phyloP scores from a whole-genome alignment of 2,888 invertebrate genomes.

The Acanthococcus lagerstroemiae region DNA sequence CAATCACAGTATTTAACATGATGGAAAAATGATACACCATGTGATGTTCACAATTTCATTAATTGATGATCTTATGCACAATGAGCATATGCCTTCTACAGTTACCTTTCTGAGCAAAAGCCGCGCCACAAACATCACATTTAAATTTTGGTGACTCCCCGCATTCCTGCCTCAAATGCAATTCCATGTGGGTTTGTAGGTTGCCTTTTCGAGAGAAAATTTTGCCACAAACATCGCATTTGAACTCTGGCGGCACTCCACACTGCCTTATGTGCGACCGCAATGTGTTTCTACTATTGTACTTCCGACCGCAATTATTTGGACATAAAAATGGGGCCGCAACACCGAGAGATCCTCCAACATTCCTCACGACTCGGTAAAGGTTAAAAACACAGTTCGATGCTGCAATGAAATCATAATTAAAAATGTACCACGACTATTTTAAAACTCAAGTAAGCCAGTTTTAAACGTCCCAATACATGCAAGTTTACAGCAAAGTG shows the following conservation, averaged over 20 bases:
- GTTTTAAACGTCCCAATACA: too few relatives aligned
- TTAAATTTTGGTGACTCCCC: slow-evolving; percentile 36
- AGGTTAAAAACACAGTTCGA: too few relatives aligned
- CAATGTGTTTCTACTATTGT: slow-evolving; percentile 39
- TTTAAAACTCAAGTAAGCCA: too few relatives aligned
- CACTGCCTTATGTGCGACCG: slow-evolving; percentile 34
- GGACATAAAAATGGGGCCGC: slow-evolving; percentile 2
- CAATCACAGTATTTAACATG: too few relatives aligned
- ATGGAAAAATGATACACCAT: too few relatives aligned
- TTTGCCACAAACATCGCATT: slow-evolving; percentile 51
- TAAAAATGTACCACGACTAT: too few relatives aligned
- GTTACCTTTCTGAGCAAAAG: slow-evolving; percentile 33
- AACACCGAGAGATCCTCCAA: not conserved
- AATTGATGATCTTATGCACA: slow-evolving; percentile 3
- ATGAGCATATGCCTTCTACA: slow-evolving; percentile 32
- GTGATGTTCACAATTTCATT: too few relatives aligned
- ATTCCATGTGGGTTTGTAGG: too few relatives aligned
- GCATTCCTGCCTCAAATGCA: slow-evolving; percentile 33
- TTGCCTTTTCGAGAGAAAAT: too few relatives aligned
- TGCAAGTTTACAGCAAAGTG: too few relatives aligned
- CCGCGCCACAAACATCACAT: slow-evolving; percentile 39
- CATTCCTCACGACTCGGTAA: not conserved
- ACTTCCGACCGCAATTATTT: slow-evolving; percentile 22
- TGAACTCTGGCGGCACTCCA: slow-evolving; percentile 39
- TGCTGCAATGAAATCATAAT: too few relatives aligned